Evolutionary conservation across 2,113 vertebrate genomes (phyloP).

Genomic region (Malurus cyaneus): DNA sequence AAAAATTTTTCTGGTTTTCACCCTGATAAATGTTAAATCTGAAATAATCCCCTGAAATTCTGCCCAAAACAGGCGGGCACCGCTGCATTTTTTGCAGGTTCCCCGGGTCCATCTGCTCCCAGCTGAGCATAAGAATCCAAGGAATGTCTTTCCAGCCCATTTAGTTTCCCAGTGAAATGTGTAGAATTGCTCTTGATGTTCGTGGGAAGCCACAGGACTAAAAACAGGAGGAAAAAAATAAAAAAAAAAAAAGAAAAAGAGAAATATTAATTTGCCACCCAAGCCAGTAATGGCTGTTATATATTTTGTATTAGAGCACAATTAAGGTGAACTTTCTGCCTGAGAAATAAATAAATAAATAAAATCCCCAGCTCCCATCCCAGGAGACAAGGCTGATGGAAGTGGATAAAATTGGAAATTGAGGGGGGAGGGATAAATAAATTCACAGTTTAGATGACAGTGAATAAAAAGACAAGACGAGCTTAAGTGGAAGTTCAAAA

Average conservation of each 20-base stretch:
- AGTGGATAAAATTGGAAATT: constrained; percentile 53
- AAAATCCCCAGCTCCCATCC: not conserved
- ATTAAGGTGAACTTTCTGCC: constrained; percentile 14
- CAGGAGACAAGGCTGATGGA: not conserved
- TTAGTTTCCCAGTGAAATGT: constrained; percentile 57
- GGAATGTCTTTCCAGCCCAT: constrained; percentile 67
- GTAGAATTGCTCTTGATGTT: constrained; percentile 51
- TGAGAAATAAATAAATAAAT: not conserved
- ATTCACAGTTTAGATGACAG: constrained; percentile 64
- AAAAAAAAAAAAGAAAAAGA: constrained; percentile 62
- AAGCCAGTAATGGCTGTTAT: constrained; percentile 29
- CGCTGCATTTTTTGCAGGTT: not conserved
- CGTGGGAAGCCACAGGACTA: constrained; percentile 35
- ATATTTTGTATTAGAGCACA: constrained; percentile 34
- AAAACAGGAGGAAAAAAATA: constrained; percentile 61
- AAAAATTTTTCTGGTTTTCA: not conserved
- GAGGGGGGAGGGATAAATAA: not conserved
- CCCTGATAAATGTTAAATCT: not conserved
- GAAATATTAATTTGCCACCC: constrained; percentile 60
- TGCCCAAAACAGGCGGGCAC: constrained; percentile 10
- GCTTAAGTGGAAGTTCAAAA: constrained; percentile 56
- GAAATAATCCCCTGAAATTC: not conserved
- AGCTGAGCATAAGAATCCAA: not conserved
- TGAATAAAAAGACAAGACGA: constrained; percentile 69
- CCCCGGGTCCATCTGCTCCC: constrained; percentile 6